Base-by-base conservation (phyloP, 2,113 vertebrate genomes). In the Platichthys stellatus region DNA sequence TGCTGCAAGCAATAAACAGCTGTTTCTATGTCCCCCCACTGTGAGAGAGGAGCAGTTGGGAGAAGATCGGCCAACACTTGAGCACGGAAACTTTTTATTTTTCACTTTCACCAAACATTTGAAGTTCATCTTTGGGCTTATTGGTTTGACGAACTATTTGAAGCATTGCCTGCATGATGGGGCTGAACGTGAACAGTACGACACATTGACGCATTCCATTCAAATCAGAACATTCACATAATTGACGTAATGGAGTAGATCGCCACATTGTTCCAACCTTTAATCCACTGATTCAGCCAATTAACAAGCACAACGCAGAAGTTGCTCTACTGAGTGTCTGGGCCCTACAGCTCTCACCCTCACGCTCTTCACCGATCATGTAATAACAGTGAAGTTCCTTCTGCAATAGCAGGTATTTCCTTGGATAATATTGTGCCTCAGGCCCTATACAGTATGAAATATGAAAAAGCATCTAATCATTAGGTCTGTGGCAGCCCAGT, bases 301-400 rank as follows among this genome's bases (percentile, higher is more conserved):
- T 60, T 60, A 69, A 80, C 65, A 72, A 54, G 62, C 53, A 77
- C 62, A 43, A 40, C 65, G 57, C 73, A 75, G 40, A 64, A 20
- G n/a, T 57, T 76, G 13, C 59, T 65, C 4, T 43, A 80, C 59
- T 4, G 28, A 5, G 4, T 31, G 28, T 31, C 28, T 31, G 5
- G 0, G 28, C 28, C 28, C 28, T 31, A 31, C 28, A 31, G 28
- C 28, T 31, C 5, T 6, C 7, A 31, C 28, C 0, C 3, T 51
- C 17, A 51, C 5, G 17, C 18, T 51, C 49, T 20, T 7, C 3
- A 51, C 18, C 6, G 18, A 51, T 20, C 20, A 28, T 11, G 13
- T 56, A 7, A 43, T 63, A 49, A 53, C 11, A 5, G 45, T 1
- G 0, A 56, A 40, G 5, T 2, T 62, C 43, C 28, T 26, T 61